A percentile compares a stretch with the other conserved stretches of the same genome.
These are phyloP conservation scores for Saxicola maurus DNA, from an alignment of 2,797 vertebrate genomes.

Conservation along the genomic window DNA sequence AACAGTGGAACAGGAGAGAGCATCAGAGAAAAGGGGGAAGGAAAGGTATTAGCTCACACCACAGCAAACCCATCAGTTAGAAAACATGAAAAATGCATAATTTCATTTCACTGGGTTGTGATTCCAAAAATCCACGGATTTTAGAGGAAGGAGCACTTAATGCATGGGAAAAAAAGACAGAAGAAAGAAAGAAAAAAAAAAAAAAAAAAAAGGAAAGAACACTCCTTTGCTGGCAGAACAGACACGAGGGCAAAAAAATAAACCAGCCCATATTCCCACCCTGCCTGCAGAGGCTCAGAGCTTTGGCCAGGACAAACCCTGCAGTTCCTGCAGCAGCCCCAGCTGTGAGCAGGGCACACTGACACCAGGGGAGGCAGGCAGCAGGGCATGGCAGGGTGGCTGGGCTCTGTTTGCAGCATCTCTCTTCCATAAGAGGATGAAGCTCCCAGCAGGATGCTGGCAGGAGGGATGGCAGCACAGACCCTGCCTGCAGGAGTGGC, in stretches of 20 bases:
- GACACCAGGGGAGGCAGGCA: background rate
- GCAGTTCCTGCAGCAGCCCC: background rate
- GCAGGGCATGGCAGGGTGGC: rapidly evolving
- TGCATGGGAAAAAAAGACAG: too few relatives aligned
- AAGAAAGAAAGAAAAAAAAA: background rate
- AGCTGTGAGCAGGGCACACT: background rate
- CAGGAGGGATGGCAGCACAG: rapidly evolving
- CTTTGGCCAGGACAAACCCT: background rate
- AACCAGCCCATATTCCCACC: rapidly evolving
- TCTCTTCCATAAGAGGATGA: background rate
- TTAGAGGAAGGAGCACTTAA: background rate
- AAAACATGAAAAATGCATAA: background rate
- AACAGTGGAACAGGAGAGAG: background rate
- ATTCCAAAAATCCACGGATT: background rate
- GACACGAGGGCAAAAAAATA: rapidly evolving
- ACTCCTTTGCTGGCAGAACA: background rate
- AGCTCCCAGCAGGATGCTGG: background rate
- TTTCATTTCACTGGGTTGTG: background rate
- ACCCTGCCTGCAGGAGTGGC: background rate
- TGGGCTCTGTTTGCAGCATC: background rate
- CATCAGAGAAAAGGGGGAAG: background rate
- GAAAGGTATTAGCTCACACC: rapidly evolving
- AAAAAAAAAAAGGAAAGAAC: background rate
- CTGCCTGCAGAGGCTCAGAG: background rate
- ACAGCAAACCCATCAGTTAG: background rate